Percentiles rank a stretch among this genome's conserved stretches.
Evolutionary conservation across 2,888 invertebrate species (phyloP).

Genomic region (Oscheius myriophilus): DNA sequence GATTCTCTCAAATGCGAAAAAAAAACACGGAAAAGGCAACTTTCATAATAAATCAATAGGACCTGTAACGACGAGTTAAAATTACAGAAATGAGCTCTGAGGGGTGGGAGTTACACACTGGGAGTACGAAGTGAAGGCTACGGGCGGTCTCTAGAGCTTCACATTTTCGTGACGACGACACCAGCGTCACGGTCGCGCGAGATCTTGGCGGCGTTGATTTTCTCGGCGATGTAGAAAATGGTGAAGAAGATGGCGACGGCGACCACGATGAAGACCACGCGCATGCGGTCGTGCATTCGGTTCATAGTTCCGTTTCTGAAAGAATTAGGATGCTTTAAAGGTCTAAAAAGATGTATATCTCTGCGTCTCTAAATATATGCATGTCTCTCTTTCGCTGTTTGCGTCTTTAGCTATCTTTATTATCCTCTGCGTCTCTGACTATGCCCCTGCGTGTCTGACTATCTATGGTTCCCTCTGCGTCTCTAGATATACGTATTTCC

Average conservation of each 20-base stretch:
- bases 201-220: conserved; percentile 42
- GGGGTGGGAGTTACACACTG: not conserved
- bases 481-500: too few relatives aligned
- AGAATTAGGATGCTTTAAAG: not conserved
- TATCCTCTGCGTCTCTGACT: too few relatives aligned
- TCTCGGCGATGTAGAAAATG: conserved; percentile 49
- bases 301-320: conserved; percentile 61
- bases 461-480: too few relatives aligned
- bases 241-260: conserved; percentile 54
- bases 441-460: too few relatives aligned
- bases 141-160: not conserved
- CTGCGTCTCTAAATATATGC: too few relatives aligned
- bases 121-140: not conserved
- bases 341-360: not conserved
- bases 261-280: conserved; percentile 59
- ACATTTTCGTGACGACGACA: conserved; percentile 51
- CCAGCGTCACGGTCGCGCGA: conserved; percentile 55
- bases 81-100: not conserved
- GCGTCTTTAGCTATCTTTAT: too few relatives aligned
- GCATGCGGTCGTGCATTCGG: conserved; percentile 63
- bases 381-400: too few relatives aligned
- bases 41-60: conserved; percentile 17
- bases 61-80: not conserved
- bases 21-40: conserved; percentile 4
- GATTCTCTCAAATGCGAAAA: conserved; percentile 2